Percentiles rank a stretch among this genome's conserved stretches.
Conservation (phyloP, 1,140 invertebrate genomes). For the Drosophila yakuba region DNA sequence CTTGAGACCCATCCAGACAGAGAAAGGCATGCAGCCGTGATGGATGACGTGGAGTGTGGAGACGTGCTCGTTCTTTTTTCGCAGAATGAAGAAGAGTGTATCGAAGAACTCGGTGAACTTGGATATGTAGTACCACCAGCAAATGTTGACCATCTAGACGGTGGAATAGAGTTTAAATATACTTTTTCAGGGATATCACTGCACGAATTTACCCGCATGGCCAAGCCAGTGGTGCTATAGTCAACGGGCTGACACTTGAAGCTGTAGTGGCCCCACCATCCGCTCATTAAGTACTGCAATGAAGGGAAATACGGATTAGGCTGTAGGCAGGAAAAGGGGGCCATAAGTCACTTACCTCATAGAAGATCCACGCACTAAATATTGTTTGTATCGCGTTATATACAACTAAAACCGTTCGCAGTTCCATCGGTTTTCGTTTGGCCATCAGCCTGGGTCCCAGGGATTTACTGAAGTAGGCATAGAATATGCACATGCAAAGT, state of each 20-base stretch:
- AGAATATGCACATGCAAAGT: conserved; percentile 91
- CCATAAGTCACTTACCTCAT: conserved; percentile 88
- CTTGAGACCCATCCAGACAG: conserved; percentile 97
- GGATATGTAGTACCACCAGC: conserved; percentile 99
- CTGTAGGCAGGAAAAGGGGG: too few species aligned
- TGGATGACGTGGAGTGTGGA: conserved; percentile 97
- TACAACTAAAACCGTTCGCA: conserved; percentile 91
- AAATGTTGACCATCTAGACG: conserved; percentile 93
- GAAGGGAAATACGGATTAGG: neutral
- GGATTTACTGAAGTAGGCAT: conserved; percentile 93
- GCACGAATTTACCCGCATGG: conserved; percentile 90
- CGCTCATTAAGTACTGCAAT: conserved; percentile 92
- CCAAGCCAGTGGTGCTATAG: conserved; percentile 93
- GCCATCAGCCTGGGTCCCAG: conserved; percentile 95
- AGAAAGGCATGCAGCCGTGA: conserved; percentile 97
- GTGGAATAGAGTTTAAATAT: conserved; percentile 13
- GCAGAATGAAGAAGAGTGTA: conserved; percentile 95
- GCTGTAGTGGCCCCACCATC: conserved; percentile 94
- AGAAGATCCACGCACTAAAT: conserved; percentile 96
- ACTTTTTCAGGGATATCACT: neutral
- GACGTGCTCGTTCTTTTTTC: conserved; percentile 96
- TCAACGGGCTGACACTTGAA: conserved; percentile 97
- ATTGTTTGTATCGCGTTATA: conserved; percentile 96
- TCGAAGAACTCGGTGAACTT: conserved; percentile 99
- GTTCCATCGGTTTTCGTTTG: conserved; percentile 94